Conservation (phyloP, 2,888 invertebrate species). For the Cheilosia grossa region DNA sequence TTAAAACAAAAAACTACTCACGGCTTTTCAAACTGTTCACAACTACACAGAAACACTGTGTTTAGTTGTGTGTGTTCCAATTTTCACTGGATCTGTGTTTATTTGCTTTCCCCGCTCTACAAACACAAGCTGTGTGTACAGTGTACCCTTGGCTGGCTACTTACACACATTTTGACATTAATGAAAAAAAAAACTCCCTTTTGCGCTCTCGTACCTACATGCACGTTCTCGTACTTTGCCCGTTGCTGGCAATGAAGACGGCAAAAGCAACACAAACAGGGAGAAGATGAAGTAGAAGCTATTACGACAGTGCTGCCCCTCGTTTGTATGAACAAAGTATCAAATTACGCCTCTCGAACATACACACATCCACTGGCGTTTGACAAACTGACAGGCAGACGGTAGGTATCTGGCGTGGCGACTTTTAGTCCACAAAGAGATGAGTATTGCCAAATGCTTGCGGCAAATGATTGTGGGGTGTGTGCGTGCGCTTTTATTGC, state of each 20-base stretch:
- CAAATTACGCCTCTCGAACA: constrained; percentile 59
- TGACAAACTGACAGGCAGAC: constrained; percentile 66
- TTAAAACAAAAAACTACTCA: constrained; percentile 13
- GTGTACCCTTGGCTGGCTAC: constrained; percentile 36
- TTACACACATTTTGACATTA: constrained; percentile 37
- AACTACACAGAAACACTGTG: background rate
- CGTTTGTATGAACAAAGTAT: constrained; percentile 70
- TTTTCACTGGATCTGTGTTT: constrained; percentile 35
- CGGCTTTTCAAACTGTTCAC: constrained; percentile 50
- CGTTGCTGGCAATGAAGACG: constrained; percentile 41
- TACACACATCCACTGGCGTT: constrained; percentile 58
- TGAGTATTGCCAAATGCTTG: constrained; percentile 64
- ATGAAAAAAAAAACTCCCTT: constrained; percentile 26
- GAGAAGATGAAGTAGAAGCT: constrained; percentile 72
- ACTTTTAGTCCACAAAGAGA: constrained; percentile 62
- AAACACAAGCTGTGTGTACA: constrained; percentile 72
- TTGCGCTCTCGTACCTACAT: constrained; percentile 16
- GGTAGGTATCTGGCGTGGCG: constrained; percentile 69
- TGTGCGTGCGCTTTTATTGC: constrained; percentile 11
- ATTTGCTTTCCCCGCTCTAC: constrained; percentile 18
- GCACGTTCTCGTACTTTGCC: constrained; percentile 30
- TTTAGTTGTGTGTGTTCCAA: constrained; percentile 36
- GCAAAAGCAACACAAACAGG: constrained; percentile 55
- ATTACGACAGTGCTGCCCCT: constrained; percentile 74
- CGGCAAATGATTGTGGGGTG: constrained; percentile 17